A percentile compares a stretch with the other conserved stretches of the same genome.
Evolutionary conservation across 2,113 vertebrate species (phyloP).

Genomic region (Rissa tridactyla): DNA sequence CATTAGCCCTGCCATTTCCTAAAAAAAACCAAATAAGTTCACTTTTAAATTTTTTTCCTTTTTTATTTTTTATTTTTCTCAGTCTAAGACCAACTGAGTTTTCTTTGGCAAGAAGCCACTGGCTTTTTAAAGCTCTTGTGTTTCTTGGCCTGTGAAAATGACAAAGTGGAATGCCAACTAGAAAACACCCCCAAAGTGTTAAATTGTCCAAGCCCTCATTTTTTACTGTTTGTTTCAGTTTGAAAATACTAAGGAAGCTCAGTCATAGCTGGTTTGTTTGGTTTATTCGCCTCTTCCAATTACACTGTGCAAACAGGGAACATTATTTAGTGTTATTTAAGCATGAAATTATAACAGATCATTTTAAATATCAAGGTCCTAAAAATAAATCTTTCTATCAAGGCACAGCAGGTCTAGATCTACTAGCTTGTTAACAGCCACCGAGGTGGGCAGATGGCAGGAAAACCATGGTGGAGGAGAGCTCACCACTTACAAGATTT

Average conservation of each 20-base stretch:
- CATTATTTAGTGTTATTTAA: constrained; percentile 81
- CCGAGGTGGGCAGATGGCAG: constrained; percentile 51
- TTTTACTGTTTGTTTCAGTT: constrained; percentile 34
- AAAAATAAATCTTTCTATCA: constrained; percentile 79
- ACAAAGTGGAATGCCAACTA: background rate
- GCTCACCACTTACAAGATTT: background rate
- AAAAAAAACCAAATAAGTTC: constrained; percentile 24
- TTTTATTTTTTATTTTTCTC: background rate
- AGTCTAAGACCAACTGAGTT: background rate
- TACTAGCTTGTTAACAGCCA: constrained; percentile 68
- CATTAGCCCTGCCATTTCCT: constrained; percentile 40
- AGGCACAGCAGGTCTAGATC: constrained; percentile 69
- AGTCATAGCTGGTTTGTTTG: constrained; percentile 63
- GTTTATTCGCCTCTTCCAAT: constrained; percentile 72
- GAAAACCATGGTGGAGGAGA: constrained; percentile 8
- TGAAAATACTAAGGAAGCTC: constrained; percentile 49
- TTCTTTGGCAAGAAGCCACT: constrained; percentile 52
- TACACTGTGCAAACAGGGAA: constrained; percentile 72
- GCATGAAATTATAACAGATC: constrained; percentile 81
- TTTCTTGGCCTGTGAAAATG: constrained; percentile 33
- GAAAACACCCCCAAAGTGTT: constrained; percentile 27
- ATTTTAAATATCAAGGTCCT: constrained; percentile 77
- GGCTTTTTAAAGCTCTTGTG: background rate
- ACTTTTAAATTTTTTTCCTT: background rate
- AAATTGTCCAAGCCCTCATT: background rate